Evolutionary conservation across 2,888 invertebrate genomes (phyloP), one percentile per base, ranked within the genome.

Genomic region (Nomada flava): DNA sequence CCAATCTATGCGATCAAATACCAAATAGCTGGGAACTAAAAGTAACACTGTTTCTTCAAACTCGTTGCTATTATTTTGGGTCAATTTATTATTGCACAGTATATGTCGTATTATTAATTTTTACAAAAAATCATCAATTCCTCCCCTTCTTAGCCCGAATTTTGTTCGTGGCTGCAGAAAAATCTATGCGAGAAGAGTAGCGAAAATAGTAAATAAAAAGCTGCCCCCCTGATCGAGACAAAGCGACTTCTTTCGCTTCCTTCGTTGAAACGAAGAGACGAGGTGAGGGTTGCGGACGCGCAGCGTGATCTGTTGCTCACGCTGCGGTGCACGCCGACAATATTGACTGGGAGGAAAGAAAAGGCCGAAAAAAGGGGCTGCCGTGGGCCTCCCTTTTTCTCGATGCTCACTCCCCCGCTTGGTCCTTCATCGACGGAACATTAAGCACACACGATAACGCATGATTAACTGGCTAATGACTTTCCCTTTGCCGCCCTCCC

Each of bases 401-500:
- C 62, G 76, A 76, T 42, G 87, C 90, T 91, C 91, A 90, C 91
- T 90, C 92, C 92, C 52, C 90, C 86, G 88, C 90, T 93, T 91
- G 90, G 91, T 93, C 92, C 91, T 93, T 91, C 92, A 90, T 92
- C 91, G 93, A 93, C 93, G 93, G 91, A 93, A 93, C 93, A 93
- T 93, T 93, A 92, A 91, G 90, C 93, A 91, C 92, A 91, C 92
- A 92, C 92, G 92, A 93, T 93, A 92, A 92, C 92, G 92, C 93
- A 93, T 92, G 93, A 93, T 93, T 93, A 93, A 93, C 91, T 89
- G 88, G 90, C 92, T 93, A 93, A 93, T 93, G 93, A 93, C 92
- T 92, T 90, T 84, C 79, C 76, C 82, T 63, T 65, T 67, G 75
- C 50, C 76, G 78, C 71, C 76, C 82, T 79, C 71, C 76, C 83